Evolutionary conservation across 2,888 invertebrate species (phyloP), one percentile per base, ranked within the genome.

Genomic region (Digitonthophagus gazella): DNA sequence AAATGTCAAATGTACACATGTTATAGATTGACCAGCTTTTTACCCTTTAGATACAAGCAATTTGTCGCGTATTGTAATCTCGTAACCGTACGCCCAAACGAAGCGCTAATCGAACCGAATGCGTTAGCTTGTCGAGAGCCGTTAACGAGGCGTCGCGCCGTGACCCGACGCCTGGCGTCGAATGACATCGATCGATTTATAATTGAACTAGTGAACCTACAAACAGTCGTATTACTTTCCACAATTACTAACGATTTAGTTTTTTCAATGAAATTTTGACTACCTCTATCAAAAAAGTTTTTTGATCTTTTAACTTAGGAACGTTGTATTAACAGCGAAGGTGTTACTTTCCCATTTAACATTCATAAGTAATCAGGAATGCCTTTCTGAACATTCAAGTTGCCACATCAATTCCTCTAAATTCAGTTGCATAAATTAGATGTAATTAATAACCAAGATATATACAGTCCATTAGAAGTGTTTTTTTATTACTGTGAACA

Each of bases 21-120:
- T n/a, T 61, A 19, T 20, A 19, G 28, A 8, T 61, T n/a, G 11
- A 2, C 15, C 16, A 20, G 61, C n/a, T 18, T 61, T 61, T 19
- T 19, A 18, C 61, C 16, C 61, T 18, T 44, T 61, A 16, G 61
- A 61, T 61, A 18, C 20, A n/a, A 3, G 61, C 61, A 61, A 61
- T 61, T 61, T 61, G 61, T 61, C 61, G 18, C 61, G 61, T 19
- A 61, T 61, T 61, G 61, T 19, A 20, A 61, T 18, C 61, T 18
- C 19, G 18, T 61, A 61, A 61, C 18, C 20, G 20, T 61, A 61
- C 61, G n/a, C 19, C 6, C 61, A 61, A 61, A 61, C 61, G 20
- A 61, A 61, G 20, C 61, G 20, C 18, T 19, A 19, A 19, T 18
- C 61, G 57, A 57, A 61, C 61, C 18, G 61, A 18, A 61, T 19